Base-by-base conservation (phyloP, 1,140 invertebrate species). In the Battus philenor region DNA sequence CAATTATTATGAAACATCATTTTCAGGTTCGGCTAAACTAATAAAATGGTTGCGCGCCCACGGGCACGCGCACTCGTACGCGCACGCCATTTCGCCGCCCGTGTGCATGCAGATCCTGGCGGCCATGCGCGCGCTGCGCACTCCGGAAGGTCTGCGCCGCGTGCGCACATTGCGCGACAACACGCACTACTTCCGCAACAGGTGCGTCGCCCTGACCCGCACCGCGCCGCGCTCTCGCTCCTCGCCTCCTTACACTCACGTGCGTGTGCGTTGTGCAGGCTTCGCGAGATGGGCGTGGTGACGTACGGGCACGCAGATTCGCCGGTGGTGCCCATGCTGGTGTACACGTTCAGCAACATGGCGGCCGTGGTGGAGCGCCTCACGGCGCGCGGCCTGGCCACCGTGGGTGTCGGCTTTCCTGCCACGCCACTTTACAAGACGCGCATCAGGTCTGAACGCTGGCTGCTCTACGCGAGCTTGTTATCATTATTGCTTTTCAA, bases 401-500 rank as follows among this genome's bases (percentile, higher is more conserved):
- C 93, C 6, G 98, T 99, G 2, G 97, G 98, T 45, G 98, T 99
- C 45, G 97, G 97, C 44, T 99, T 98, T 87, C 98, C 98, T 39
- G 98, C 98, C 17, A 99, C 98, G n/a, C 94, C 96, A 29, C 90
- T 99, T 41, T 94, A 96, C 88, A 92, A 95, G 86, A 95, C 95
- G 11, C 90, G 98, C 69, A 97, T 97, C 51, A 87, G 98, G 57
- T 79, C 32, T 6, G 44, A n/a, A 1, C 9, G 6, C 10, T 11
- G 2, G 8, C 31, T 1, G 7, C 8, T n/a, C 11, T n/a, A n/a
- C n/a, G n/a, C n/a, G n/a, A n/a, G n/a, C n/a, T n/a, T n/a, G n/a
- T 44, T 31, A 39, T 39, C 26, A 16, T 24, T 20, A 20, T n/a
- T 11, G 6, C 18, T 20, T 2, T 20, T 2, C 18, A 6, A 20